phyloP scores from a whole-genome alignment of 2,113 vertebrate species.

The Montifringilla adamsi region DNA sequence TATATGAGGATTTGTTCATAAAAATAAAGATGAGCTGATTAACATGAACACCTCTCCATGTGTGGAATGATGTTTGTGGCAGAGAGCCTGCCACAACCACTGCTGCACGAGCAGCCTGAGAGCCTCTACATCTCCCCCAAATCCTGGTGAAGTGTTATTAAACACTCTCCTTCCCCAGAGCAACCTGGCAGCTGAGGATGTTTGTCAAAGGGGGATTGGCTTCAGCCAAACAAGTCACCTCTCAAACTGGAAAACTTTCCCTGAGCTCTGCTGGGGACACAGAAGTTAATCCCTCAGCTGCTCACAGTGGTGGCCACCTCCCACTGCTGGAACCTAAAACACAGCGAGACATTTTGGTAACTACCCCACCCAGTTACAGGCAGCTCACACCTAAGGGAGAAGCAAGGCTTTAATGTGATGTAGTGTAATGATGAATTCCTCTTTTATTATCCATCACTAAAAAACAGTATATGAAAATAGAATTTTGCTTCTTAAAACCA shows the following conservation, averaged over 20 bases:
- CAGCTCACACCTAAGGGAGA: not conserved
- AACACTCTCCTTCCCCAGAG: not conserved
- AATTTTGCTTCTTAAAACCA: not conserved
- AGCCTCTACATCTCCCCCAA: not conserved
- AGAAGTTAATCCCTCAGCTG: accelerated
- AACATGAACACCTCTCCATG: not conserved
- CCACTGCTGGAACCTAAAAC: not conserved
- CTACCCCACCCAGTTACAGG: not conserved
- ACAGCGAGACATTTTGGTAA: accelerated
- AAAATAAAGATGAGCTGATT: not conserved
- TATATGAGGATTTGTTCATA: not conserved
- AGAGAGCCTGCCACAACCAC: not conserved
- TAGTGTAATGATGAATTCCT: not conserved
- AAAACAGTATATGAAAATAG: not conserved
- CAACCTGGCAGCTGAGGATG: not conserved
- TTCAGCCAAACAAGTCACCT: not conserved
- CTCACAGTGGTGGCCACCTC: accelerated
- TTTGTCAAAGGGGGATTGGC: not conserved
- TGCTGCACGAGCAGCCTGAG: not conserved
- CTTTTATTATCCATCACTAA: not conserved
- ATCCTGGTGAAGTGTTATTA: not conserved
- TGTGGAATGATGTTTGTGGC: not conserved
- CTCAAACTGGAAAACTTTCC: not conserved
- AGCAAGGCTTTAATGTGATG: not conserved
- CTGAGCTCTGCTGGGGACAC: not conserved